These are phyloP conservation scores for Capreolus pygargus DNA, from an alignment of 2,113 vertebrate species.

Conservation along the genomic window DNA sequence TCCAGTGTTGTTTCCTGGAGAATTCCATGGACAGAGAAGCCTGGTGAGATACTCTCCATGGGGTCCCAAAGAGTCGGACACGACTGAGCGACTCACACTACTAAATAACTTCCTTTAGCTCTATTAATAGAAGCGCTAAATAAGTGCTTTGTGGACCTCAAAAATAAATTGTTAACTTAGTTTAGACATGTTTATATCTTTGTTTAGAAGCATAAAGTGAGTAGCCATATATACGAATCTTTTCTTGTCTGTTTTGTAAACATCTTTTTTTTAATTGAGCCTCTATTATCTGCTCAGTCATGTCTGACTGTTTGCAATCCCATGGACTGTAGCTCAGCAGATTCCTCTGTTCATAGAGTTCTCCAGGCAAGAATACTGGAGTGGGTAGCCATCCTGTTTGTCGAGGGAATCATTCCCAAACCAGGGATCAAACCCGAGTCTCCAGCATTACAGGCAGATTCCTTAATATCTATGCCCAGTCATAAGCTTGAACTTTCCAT, in stretches of 20 bases:
- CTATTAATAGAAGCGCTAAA: not conserved
- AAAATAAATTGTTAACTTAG: conserved; percentile 11
- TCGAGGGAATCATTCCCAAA: not conserved
- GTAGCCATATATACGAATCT: not conserved
- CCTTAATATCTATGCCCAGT: not conserved
- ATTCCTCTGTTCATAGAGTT: not conserved
- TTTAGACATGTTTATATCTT: not conserved
- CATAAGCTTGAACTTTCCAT: not conserved
- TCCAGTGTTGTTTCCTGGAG: not conserved
- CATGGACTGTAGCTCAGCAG: not conserved
- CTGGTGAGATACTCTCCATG: not conserved
- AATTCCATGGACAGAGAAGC: not conserved
- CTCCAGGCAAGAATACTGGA: not conserved
- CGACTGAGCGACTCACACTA: not conserved
- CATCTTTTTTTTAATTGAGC: not conserved
- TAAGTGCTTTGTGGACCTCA: not conserved
- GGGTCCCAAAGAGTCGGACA: not conserved
- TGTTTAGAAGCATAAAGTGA: conserved; percentile 18
- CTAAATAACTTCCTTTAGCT: not conserved
- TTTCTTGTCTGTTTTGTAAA: not conserved
- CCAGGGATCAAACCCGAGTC: not conserved
- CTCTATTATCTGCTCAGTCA: not conserved
- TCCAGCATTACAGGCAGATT: not conserved
- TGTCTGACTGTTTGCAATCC: not conserved
- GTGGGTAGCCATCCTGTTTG: not conserved